phyloP scores from a whole-genome alignment of 2,797 vertebrate species.

The Semotilus atromaculatus region DNA sequence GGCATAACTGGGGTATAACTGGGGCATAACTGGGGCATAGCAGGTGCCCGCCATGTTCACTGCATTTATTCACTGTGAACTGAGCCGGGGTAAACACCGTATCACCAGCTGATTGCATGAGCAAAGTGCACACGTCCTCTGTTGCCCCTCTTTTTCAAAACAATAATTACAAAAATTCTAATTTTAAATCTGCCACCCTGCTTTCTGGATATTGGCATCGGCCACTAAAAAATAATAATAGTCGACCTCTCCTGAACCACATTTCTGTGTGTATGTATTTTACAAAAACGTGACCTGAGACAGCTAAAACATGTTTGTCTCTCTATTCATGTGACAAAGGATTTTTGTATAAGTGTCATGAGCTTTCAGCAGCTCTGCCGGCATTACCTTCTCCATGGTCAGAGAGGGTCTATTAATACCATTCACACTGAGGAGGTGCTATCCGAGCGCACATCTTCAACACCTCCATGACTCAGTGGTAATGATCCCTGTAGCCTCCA shows the following conservation, averaged over 20 bases:
- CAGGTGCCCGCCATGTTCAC: too few relatives aligned
- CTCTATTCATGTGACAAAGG: background rate
- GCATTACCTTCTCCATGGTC: background rate
- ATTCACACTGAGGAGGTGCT: slow-evolving; percentile 16
- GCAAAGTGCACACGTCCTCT: background rate
- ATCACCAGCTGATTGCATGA: background rate
- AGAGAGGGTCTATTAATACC: slow-evolving; percentile 26
- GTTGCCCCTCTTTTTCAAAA: background rate
- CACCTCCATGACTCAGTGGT: slow-evolving; percentile 16
- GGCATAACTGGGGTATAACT: too few relatives aligned
- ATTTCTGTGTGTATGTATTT: slow-evolving; percentile 15
- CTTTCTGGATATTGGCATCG: background rate
- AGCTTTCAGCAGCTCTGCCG: background rate
- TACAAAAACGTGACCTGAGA: background rate
- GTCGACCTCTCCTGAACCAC: background rate
- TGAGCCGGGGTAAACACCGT: background rate
- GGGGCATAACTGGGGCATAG: too few relatives aligned
- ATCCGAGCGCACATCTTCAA: slow-evolving; percentile 17
- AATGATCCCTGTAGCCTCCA: slow-evolving; percentile 35
- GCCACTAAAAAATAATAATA: background rate
- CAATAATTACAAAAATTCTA: too few relatives aligned
- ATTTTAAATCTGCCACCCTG: background rate
- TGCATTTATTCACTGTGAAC: too few relatives aligned
- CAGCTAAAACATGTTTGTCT: background rate
- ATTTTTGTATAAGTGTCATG: slow-evolving; percentile 13